These are phyloP conservation scores for Nannoperca australis DNA, from an alignment of 2,797 vertebrate species.

Conservation along the genomic window DNA sequence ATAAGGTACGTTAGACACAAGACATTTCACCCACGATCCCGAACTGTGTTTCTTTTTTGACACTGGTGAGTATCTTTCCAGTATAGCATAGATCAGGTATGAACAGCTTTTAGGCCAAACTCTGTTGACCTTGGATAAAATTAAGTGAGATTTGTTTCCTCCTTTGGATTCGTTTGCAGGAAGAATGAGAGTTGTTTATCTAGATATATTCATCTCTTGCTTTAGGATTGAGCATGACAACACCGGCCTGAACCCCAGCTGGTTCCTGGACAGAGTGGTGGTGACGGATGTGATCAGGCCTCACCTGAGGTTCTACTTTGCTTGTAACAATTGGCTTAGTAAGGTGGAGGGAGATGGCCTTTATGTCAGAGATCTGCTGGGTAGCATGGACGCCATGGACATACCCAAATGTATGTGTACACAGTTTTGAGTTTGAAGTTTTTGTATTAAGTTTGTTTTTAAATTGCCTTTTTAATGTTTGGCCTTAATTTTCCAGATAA, in stretches of 20 bases:
- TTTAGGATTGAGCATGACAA: constrained; percentile 96
- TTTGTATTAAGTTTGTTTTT: background rate
- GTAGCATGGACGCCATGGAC: constrained; percentile 92
- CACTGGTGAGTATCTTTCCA: background rate
- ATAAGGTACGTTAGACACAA: constrained; percentile 86
- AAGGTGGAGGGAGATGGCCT: constrained; percentile 91
- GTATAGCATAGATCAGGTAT: background rate
- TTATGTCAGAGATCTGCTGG: constrained; percentile 90
- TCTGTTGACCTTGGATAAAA: background rate
- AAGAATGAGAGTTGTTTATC: background rate
- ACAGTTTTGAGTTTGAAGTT: constrained; percentile 7
- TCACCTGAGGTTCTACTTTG: constrained; percentile 94
- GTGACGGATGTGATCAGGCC: constrained; percentile 96
- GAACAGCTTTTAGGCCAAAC: background rate
- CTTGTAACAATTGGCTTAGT: constrained; percentile 97
- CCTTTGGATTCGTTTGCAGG: background rate
- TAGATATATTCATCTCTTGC: background rate
- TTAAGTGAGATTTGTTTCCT: background rate
- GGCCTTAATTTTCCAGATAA: constrained; percentile 87
- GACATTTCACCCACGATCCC: background rate
- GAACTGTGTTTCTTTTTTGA: background rate
- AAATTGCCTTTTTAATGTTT: background rate
- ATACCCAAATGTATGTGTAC: constrained; percentile 90
- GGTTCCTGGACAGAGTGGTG: constrained; percentile 93
- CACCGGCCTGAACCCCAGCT: constrained; percentile 92